Conservation (phyloP, 2,888 invertebrate genomes). For the Cephalotes varians region DNA sequence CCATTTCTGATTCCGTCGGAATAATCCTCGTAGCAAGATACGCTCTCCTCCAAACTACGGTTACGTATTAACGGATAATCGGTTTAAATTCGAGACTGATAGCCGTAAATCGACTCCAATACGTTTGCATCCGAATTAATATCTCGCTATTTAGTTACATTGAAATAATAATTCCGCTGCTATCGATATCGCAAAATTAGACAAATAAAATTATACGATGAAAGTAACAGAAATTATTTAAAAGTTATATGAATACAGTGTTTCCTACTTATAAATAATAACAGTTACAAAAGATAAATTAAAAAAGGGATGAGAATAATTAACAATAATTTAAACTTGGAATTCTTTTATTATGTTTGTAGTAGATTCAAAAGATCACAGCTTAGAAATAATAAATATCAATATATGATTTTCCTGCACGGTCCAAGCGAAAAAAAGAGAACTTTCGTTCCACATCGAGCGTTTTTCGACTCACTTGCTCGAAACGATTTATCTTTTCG, state of each 20-base stretch:
- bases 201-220: neutral
- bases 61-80: conserved; percentile 33
- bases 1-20: conserved; percentile 60
- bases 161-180: conserved; percentile 16
- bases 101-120: conserved; percentile 27
- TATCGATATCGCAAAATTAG: neutral
- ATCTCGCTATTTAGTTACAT: conserved; percentile 19
- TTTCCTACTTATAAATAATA: neutral
- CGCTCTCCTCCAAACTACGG: conserved; percentile 29
- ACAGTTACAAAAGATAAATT: neutral
- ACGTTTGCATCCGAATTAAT: neutral
- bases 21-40: conserved; percentile 42
- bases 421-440: neutral
- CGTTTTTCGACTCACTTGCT: conserved; percentile 18
- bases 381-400: conserved; percentile 21
- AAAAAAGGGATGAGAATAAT: neutral
- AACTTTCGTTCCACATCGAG: neutral
- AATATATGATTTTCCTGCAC: neutral
- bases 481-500: conserved; percentile 42
- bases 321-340: neutral
- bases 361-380: neutral
- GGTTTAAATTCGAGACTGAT: conserved; percentile 58
- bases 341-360: neutral
- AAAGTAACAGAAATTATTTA: neutral
- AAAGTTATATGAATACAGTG: neutral